These are phyloP conservation scores for Cathartes aura DNA, from an alignment of 2,113 vertebrate species.

Conservation along the genomic window DNA sequence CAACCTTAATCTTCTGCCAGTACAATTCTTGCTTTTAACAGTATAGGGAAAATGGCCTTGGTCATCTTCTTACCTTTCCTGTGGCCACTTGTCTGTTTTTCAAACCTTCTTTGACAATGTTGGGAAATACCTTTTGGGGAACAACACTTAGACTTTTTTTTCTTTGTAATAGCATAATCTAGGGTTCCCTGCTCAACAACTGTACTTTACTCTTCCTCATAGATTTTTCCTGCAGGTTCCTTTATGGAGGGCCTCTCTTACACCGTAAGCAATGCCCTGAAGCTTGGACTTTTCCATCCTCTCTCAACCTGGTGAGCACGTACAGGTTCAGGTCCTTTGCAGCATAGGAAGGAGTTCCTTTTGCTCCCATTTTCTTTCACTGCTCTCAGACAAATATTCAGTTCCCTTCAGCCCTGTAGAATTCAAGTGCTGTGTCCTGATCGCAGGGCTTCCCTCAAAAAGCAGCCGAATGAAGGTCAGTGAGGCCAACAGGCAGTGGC, in stretches of 20 bases:
- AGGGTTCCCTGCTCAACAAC: background rate
- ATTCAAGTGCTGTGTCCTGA: background rate
- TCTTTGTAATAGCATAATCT: background rate
- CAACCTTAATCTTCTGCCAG: background rate
- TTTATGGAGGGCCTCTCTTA: background rate
- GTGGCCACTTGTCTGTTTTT: background rate
- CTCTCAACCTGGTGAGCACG: background rate
- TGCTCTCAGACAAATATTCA: background rate
- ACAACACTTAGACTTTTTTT: background rate
- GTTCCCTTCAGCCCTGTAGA: background rate
- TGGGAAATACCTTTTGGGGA: background rate
- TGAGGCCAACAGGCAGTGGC: background rate
- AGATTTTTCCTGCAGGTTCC: background rate
- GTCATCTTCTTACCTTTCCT: background rate
- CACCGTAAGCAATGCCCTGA: background rate
- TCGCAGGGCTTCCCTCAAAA: fast-evolving
- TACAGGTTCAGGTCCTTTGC: background rate
- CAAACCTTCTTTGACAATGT: background rate
- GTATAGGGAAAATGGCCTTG: background rate
- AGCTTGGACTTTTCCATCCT: background rate
- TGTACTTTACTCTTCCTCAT: background rate
- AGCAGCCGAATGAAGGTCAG: background rate
- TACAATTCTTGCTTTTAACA: background rate
- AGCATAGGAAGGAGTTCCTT: background rate
- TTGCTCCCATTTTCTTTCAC: background rate